Conservation (phyloP, 2,797 vertebrate species). For the Eospalax fontanierii region DNA sequence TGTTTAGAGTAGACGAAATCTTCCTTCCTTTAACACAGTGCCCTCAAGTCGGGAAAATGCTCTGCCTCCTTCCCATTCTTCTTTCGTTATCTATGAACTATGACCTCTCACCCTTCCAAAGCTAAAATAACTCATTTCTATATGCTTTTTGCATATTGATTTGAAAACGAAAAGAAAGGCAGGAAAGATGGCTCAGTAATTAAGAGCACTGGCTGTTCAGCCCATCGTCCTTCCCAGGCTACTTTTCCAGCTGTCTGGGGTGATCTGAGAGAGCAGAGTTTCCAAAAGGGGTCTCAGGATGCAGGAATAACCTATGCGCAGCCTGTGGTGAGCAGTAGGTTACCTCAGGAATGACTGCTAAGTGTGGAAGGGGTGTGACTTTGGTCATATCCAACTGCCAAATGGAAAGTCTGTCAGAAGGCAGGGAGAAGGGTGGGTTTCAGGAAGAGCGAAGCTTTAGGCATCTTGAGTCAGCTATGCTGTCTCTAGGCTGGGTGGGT, state of each 20-base stretch:
- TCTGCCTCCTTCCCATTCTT: not conserved
- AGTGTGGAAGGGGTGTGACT: not conserved
- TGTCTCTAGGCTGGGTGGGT: conserved; percentile 1
- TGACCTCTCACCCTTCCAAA: not conserved
- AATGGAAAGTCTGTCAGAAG: not conserved
- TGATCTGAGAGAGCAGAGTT: not conserved
- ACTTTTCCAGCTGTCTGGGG: not conserved
- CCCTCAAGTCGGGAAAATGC: conserved; percentile 1
- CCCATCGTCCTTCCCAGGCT: not conserved
- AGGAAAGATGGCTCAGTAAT: not conserved
- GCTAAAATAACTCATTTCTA: not conserved
- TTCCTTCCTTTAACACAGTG: conserved; percentile 37
- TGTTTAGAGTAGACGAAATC: not conserved
- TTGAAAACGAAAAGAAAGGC: not conserved
- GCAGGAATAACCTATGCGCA: not conserved
- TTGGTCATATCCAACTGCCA: not conserved
- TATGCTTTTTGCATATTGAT: not conserved
- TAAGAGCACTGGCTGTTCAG: not conserved
- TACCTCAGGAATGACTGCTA: not conserved
- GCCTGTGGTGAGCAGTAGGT: not conserved
- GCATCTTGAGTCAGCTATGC: not conserved
- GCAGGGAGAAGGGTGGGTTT: not conserved
- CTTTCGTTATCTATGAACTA: conserved; percentile 34
- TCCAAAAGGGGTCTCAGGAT: not conserved
- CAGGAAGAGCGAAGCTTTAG: not conserved